Evolutionary conservation across 2,888 invertebrate genomes (phyloP), one percentile per base, ranked within the genome.

Genomic region (Lypha dubia): DNA sequence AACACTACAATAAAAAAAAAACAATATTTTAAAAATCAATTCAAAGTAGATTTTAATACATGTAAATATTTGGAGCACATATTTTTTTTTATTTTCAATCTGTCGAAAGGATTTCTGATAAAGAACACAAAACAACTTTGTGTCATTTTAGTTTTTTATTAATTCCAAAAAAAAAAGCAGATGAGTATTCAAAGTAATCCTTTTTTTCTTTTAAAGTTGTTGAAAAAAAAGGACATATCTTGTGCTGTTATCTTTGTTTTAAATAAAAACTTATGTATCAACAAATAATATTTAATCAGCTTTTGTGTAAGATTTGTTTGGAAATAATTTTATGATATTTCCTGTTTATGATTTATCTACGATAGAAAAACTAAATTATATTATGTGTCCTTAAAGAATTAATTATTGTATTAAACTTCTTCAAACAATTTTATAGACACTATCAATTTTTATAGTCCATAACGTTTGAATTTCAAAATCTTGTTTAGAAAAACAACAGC

Each of bases 1-100:
- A 13, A n/a, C 20, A 63, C n/a, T 38, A 8, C 32, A 8, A 35
- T 28, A 44, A 44, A 53, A 67, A n/a, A 15, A 53, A 62, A 20
- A 4, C 60, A 35, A 70, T n/a, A n/a, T 15, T 71, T 68, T 13
- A 22, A 32, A 62, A 84, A 76, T 73, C 73, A 73, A 63, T 71
- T 80, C 41, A 46, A 73, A 68, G 38, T 70, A 71, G 46, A 32
- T 76, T 84, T 46, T 58, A 74, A 75, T 70, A n/a, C 77, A 84
- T 81, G 84, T 84, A 84, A 84, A 84, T 84, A 84, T 81, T 75
- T 77, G 13, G 70, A 74, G 70, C 84, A 81, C 63, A 80, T 67
- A 76, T 81, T 17, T 62, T 49, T n/a, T n/a, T n/a, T n/a, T n/a
- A n/a, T n/a, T n/a, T 62, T 17, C 32, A 32, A 20, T 38, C 28